Percentiles rank a stretch among this genome's conserved stretches.
These are phyloP conservation scores for Baronia brevicornis DNA, from an alignment of 2,888 invertebrate genomes.

Conservation along the genomic window DNA sequence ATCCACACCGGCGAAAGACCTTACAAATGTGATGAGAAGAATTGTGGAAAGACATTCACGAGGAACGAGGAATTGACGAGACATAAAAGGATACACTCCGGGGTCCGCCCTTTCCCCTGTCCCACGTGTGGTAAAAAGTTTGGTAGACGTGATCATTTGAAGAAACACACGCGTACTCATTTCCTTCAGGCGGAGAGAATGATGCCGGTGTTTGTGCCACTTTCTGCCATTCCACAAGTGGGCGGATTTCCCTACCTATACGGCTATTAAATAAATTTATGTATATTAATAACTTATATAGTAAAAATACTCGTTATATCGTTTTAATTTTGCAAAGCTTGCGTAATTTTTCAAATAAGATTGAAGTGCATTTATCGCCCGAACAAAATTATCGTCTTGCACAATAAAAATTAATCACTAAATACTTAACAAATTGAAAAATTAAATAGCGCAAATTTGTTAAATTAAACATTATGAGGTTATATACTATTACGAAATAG, in stretches of 20 bases:
- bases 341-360: too few relatives aligned
- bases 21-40: conserved; percentile 88
- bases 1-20: conserved; percentile 95
- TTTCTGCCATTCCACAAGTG: conserved; percentile 68
- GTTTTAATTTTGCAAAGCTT: neutral
- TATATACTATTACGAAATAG: too few relatives aligned
- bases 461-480: too few relatives aligned
- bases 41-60: conserved; percentile 92
- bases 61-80: conserved; percentile 93
- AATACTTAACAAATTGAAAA: too few relatives aligned
- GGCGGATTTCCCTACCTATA: conserved; percentile 70
- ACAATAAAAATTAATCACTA: too few relatives aligned
- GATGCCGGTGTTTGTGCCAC: conserved; percentile 77
- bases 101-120: conserved; percentile 90
- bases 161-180: conserved; percentile 94
- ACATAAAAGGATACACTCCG: conserved; percentile 93
- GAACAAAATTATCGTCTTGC: too few relatives aligned
- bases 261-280: conserved; percentile 53
- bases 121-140: conserved; percentile 93
- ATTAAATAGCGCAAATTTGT: too few relatives aligned
- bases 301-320: neutral
- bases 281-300: neutral
- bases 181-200: conserved; percentile 76
- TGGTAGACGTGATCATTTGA: conserved; percentile 94
- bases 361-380: too few relatives aligned